A percentile compares a stretch with the other conserved stretches of the same genome.
Conservation (phyloP, 2,797 vertebrate species). For the Cyprinodon diabolis region DNA sequence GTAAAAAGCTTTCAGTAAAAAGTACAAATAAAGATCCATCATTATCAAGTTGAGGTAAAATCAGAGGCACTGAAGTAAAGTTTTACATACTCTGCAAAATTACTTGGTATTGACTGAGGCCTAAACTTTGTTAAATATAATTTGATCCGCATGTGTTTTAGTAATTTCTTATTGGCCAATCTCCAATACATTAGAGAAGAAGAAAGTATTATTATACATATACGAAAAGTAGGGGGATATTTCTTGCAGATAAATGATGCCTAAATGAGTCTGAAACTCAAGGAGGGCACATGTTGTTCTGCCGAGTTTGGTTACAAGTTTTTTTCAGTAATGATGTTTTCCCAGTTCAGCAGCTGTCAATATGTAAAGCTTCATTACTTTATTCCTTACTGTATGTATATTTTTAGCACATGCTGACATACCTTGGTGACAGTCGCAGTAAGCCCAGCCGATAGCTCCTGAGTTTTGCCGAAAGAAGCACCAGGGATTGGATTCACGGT, state of each 20-base stretch:
- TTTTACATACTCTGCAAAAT: background rate
- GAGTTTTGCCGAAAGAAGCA: conserved; percentile 91
- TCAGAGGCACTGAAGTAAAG: background rate
- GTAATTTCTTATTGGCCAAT: background rate
- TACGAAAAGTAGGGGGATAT: background rate
- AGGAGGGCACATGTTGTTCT: background rate
- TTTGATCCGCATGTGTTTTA: too few species aligned
- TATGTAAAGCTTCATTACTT: too few species aligned
- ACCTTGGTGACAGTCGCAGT: conserved; percentile 93
- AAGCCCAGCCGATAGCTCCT: conserved; percentile 89
- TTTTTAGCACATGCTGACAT: background rate
- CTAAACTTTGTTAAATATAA: background rate
- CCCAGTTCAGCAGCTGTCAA: too few species aligned
- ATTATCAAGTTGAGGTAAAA: background rate
- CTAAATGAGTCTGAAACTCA: too few species aligned
- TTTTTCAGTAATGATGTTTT: too few species aligned
- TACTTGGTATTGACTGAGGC: background rate
- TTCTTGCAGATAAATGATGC: background rate
- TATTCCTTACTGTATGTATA: background rate
- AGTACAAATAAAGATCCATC: background rate
- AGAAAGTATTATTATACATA: background rate
- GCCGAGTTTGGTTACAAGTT: background rate
- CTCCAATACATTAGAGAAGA: background rate
- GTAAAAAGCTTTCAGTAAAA: background rate
- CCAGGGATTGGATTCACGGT: conserved; percentile 88